These are phyloP conservation scores for Andrena minutula DNA, from an alignment of 2,888 invertebrate species.

Conservation along the genomic window DNA sequence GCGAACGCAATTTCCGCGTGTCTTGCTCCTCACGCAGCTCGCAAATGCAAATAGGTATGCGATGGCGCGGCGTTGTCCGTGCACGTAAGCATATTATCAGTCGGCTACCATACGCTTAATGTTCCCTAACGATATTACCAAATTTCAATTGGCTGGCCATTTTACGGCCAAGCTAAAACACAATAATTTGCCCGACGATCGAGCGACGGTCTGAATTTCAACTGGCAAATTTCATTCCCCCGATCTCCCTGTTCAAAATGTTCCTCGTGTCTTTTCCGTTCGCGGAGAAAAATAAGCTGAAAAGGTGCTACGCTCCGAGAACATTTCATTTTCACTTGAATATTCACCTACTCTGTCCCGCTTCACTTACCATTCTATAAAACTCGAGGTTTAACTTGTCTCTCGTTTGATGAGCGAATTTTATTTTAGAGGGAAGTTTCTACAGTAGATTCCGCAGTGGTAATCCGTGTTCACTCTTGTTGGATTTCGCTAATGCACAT, in stretches of 20 bases:
- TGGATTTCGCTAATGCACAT: constrained; percentile 25
- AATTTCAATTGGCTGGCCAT: constrained; percentile 38
- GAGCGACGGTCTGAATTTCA: not conserved
- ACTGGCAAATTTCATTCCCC: constrained; percentile 7
- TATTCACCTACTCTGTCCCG: constrained; percentile 19
- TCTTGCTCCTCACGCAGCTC: constrained; percentile 1
- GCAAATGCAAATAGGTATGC: constrained; percentile 12
- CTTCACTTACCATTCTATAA: constrained; percentile 10
- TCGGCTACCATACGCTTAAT: constrained; percentile 18
- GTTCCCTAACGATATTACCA: constrained; percentile 41
- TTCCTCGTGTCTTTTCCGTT: not conserved
- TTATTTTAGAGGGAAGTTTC: not conserved
- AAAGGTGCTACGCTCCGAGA: not conserved
- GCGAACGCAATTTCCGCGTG: constrained; percentile 32
- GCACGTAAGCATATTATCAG: constrained; percentile 37
- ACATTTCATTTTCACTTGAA: constrained; percentile 19
- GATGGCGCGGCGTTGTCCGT: not conserved
- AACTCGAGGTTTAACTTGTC: constrained; percentile 26
- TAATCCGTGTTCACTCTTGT: constrained; percentile 14
- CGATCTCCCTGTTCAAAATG: not conserved
- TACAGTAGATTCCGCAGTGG: not conserved
- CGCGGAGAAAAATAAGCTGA: not conserved
- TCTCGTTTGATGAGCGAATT: constrained; percentile 8
- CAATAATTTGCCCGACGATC: not conserved
- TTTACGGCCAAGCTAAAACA: constrained; percentile 8